phyloP scores from a whole-genome alignment of 2,113 vertebrate species.

The Elachura formosa region DNA sequence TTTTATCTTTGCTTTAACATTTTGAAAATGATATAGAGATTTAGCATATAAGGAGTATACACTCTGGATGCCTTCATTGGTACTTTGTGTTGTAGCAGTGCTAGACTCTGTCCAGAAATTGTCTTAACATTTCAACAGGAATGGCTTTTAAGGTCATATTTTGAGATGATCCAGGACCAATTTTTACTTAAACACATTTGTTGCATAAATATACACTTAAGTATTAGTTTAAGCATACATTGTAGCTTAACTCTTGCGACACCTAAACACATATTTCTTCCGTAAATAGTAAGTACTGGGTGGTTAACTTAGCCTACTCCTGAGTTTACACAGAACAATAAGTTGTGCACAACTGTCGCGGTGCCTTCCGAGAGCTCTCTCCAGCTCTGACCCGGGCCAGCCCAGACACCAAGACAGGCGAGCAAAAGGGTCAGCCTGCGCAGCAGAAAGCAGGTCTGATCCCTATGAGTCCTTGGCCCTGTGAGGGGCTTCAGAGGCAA shows the following conservation, averaged over 20 bases:
- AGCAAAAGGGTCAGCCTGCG: no score
- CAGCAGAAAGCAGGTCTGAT: no score
- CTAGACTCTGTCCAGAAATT: background rate
- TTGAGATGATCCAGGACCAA: background rate
- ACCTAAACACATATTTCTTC: background rate
- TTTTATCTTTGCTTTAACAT: background rate
- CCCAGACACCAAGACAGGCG: no score
- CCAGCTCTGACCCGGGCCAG: no score
- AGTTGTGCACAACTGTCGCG: no score
- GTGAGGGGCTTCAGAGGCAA: no score
- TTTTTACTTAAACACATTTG: background rate
- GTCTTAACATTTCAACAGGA: background rate
- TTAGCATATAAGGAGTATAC: background rate
- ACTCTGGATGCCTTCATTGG: background rate
- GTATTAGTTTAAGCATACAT: background rate
- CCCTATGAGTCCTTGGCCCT: no score
- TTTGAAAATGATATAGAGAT: background rate
- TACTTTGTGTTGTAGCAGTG: background rate
- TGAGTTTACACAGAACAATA: background rate
- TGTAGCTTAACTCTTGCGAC: background rate
- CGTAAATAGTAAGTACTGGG: background rate
- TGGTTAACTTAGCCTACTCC: background rate
- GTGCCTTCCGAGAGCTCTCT: no score
- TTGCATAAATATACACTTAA: background rate
- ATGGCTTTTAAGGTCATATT: background rate